Conservation (phyloP, 2,888 invertebrate species). For the Coelinius sp. region DNA sequence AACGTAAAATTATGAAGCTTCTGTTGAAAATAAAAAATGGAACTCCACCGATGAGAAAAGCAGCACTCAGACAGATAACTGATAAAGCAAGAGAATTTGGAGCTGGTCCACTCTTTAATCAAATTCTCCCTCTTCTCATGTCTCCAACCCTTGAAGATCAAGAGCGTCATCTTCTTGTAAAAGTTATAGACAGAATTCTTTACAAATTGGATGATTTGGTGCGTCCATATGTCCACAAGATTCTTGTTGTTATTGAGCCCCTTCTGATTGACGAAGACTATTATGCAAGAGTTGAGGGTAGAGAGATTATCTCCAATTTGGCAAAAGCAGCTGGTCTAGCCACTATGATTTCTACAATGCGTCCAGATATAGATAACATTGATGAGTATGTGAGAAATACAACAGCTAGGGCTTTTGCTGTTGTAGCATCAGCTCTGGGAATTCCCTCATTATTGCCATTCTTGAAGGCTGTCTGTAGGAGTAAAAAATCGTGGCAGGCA, state of each 20-base stretch:
- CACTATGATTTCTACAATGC: constrained; percentile 99
- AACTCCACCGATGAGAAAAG: constrained; percentile 99
- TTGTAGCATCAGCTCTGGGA: constrained; percentile 98
- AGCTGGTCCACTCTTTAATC: constrained; percentile 98
- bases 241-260: constrained; percentile 98
- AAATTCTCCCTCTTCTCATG: constrained; percentile 99
- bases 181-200: constrained; percentile 98
- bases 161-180: constrained; percentile 97
- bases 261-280: constrained; percentile 99
- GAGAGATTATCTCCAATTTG: constrained; percentile 98
- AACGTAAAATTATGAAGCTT: constrained; percentile 99
- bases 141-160: constrained; percentile 99
- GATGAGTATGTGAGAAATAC: constrained; percentile 99
- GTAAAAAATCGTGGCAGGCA: constrained; percentile 99
- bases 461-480: constrained; percentile 98
- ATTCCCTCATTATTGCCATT: constrained; percentile 98
- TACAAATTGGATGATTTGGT: constrained; percentile 99
- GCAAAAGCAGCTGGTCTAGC: constrained; percentile 99
- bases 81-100: constrained; percentile 99
- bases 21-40: constrained; percentile 99
- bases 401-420: constrained; percentile 99
- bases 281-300: constrained; percentile 98
- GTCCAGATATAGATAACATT: constrained; percentile 99
- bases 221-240: constrained; percentile 99
- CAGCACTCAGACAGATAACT: constrained; percentile 96